Percentiles rank a stretch among this genome's conserved stretches.
Evolutionary conservation across 2,888 invertebrate genomes (phyloP).

Genomic region (Meteorus cinctellus): DNA sequence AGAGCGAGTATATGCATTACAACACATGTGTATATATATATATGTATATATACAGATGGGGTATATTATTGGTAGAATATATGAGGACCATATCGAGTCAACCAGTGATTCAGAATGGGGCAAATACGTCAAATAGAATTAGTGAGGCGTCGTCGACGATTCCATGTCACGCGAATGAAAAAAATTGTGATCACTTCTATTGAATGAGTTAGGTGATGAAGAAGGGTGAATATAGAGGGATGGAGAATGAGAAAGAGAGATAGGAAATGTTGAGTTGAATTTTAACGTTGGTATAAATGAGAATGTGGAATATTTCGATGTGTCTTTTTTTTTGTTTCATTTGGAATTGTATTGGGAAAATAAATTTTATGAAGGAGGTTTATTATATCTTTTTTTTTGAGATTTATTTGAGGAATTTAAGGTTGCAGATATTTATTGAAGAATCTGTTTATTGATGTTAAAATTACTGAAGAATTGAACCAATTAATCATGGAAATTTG

Average conservation of each 20-base stretch:
- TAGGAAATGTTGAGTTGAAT: background rate
- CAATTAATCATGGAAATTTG: too few species aligned
- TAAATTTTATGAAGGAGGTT: too few species aligned
- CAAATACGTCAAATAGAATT: constrained; percentile 21
- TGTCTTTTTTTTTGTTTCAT: too few species aligned
- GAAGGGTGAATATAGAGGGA: background rate
- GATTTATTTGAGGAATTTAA: too few species aligned
- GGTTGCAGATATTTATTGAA: too few species aligned
- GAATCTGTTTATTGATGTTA: too few species aligned
- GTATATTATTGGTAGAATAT: constrained; percentile 1
- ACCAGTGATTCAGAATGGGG: background rate
- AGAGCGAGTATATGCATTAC: background rate
- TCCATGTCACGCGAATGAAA: constrained; percentile 23
- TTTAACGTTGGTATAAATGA: too few species aligned
- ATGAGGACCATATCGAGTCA: constrained; percentile 7
- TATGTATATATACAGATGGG: constrained; percentile 12
- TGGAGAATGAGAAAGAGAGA: background rate
- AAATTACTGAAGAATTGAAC: too few species aligned
- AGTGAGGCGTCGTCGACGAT: constrained; percentile 2
- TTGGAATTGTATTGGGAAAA: too few species aligned
- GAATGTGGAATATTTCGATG: too few species aligned
- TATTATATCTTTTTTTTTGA: too few species aligned
- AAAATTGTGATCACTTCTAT: background rate
- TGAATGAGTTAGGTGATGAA: background rate
- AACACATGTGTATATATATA: background rate